A percentile compares a stretch with the other conserved stretches of the same genome.
phyloP scores from a whole-genome alignment of 2,888 invertebrate genomes.

The Micropterix aruncella region DNA sequence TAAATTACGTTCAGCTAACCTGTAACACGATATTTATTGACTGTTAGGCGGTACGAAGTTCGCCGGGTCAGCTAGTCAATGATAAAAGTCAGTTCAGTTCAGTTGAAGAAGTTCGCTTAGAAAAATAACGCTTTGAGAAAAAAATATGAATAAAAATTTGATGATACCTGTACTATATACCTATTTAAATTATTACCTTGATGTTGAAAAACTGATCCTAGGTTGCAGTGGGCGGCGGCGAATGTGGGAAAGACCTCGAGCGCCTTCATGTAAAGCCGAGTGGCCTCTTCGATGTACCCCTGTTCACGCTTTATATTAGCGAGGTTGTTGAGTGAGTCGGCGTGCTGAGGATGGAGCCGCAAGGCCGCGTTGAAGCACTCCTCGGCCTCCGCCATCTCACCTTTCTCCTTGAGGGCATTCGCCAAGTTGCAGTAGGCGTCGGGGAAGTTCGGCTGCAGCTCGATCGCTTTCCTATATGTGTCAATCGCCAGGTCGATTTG shows the following conservation, averaged over 20 bases:
- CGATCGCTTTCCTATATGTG: conserved; percentile 74
- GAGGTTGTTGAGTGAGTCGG: conserved; percentile 72
- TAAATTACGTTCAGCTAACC: no score
- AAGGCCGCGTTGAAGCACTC: conserved; percentile 70
- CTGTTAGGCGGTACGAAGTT: no score
- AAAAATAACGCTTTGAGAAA: conserved; percentile 3
- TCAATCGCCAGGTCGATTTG: conserved; percentile 88
- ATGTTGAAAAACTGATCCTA: conserved; percentile 65
- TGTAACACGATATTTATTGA: no score
- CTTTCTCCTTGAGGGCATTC: conserved; percentile 4
- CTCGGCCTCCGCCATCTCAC: conserved; percentile 4
- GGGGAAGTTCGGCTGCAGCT: conserved; percentile 84
- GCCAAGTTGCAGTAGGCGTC: conserved; percentile 92
- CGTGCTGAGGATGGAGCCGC: conserved; percentile 65
- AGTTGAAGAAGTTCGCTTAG: neutral
- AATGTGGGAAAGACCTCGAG: conserved; percentile 70
- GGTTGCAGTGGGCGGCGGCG: conserved; percentile 76
- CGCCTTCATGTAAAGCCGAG: conserved; percentile 59
- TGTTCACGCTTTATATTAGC: conserved; percentile 82
- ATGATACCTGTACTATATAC: neutral
- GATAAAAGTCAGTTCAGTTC: neutral
- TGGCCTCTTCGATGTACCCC: conserved; percentile 72
- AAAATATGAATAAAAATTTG: neutral
- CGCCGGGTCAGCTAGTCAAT: no score
- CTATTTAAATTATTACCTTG: conserved; percentile 10